Evolutionary conservation across 2,113 vertebrate genomes (phyloP).

Genomic region (Phyllostomus hastatus): DNA sequence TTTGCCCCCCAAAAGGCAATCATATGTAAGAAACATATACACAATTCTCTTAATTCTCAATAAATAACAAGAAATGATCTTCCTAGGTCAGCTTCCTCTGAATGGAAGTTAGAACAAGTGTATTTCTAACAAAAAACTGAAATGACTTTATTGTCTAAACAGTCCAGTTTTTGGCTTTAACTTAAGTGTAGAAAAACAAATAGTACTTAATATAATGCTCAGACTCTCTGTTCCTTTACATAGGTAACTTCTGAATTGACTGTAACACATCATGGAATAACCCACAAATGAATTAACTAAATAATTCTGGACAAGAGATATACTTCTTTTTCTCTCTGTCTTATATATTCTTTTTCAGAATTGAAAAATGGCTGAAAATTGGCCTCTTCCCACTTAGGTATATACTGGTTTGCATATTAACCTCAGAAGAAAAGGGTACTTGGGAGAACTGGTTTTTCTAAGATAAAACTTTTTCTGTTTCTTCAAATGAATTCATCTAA

Average conservation of each 20-base stretch:
- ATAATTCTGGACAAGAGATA: not conserved
- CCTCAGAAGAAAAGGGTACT: not conserved
- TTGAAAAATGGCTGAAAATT: not conserved
- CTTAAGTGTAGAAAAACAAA: not conserved
- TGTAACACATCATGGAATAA: not conserved
- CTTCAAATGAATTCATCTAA: not conserved
- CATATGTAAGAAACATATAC: rapidly evolving
- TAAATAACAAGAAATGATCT: not conserved
- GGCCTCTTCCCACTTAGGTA: rapidly evolving
- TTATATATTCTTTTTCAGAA: not conserved
- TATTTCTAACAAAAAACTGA: not conserved
- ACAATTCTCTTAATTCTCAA: not conserved
- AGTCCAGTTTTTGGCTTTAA: not conserved
- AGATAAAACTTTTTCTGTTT: not conserved
- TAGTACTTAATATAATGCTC: not conserved
- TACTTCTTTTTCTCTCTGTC: not conserved
- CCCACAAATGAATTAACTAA: not conserved
- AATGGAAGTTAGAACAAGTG: not conserved
- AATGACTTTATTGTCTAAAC: not conserved
- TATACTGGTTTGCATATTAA: not conserved
- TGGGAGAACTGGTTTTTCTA: not conserved
- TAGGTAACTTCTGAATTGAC: not conserved
- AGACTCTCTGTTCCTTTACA: not conserved
- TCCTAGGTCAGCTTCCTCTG: not conserved
- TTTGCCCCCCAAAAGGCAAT: not conserved